A percentile compares a stretch with the other conserved stretches of the same genome.
phyloP scores from a whole-genome alignment of 2,113 vertebrate genomes.

The Sander vitreus region DNA sequence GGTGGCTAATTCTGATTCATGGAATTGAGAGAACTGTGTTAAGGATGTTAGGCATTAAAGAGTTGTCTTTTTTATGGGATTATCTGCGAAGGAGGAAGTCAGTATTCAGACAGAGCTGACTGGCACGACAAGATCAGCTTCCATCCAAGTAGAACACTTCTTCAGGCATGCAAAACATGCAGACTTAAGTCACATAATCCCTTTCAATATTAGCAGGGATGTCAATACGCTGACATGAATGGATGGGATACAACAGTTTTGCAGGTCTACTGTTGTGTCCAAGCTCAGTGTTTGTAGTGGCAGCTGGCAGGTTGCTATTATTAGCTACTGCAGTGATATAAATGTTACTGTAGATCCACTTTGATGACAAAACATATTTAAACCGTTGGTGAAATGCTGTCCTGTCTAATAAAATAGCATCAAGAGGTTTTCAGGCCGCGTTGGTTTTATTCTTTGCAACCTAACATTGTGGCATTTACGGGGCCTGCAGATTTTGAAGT shows the following conservation, averaged over 20 bases:
- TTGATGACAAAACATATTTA: conserved; percentile 53
- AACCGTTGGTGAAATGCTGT: conserved; percentile 37
- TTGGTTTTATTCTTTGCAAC: conserved; percentile 38
- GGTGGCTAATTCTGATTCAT: conserved; percentile 70
- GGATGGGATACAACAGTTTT: conserved; percentile 43
- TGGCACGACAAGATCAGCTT: conserved; percentile 72
- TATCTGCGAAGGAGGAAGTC: conserved; percentile 73
- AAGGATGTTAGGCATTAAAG: conserved; percentile 79
- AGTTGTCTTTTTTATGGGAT: conserved; percentile 76
- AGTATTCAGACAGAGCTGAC: conserved; percentile 69
- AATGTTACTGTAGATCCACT: conserved; percentile 31
- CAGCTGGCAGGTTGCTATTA: conserved; percentile 58
- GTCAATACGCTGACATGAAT: conserved; percentile 74
- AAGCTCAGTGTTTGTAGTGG: conserved; percentile 38
- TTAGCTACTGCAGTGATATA: conserved; percentile 51
- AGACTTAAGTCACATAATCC: conserved; percentile 81
- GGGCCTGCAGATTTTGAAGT: conserved; percentile 54
- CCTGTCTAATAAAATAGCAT: conserved; percentile 34
- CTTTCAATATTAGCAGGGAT: conserved; percentile 71
- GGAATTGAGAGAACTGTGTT: conserved; percentile 64
- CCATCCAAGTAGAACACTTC: conserved; percentile 80
- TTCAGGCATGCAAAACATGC: conserved; percentile 77
- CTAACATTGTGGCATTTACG: conserved; percentile 40
- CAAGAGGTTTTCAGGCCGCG: conserved; percentile 5
- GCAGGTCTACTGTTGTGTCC: conserved; percentile 54